phyloP scores from a whole-genome alignment of 1,140 invertebrate species.

The Muscidifurax raptorellus region DNA sequence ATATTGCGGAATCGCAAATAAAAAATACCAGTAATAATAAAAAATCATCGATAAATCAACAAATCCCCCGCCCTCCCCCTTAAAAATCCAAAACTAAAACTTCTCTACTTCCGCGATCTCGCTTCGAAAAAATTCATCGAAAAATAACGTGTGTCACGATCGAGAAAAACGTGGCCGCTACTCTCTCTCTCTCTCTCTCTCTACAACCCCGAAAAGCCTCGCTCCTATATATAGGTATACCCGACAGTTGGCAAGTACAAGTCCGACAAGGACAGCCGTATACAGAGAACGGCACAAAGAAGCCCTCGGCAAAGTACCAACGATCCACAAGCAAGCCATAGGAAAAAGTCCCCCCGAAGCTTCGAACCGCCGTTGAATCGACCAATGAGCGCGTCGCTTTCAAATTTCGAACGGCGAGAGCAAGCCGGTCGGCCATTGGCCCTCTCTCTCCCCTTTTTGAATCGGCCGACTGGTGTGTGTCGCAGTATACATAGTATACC shows the following conservation, averaged over 20 bases:
- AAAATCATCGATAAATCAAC: too few relatives aligned
- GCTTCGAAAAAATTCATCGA: neutral
- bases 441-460: neutral
- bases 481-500: too few relatives aligned
- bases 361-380: neutral
- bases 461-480: neutral
- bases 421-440: slow-evolving; percentile 39
- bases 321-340: neutral
- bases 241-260: neutral
- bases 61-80: too few relatives aligned
- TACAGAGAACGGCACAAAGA: neutral
- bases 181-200: too few relatives aligned
- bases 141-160: too few relatives aligned
- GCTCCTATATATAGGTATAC: too few relatives aligned
- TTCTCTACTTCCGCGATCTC: neutral
- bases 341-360: neutral
- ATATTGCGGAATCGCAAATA: too few relatives aligned
- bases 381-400: slow-evolving; percentile 7
- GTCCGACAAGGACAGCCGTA: neutral
- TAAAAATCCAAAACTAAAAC: too few relatives aligned
- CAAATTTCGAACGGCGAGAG: neutral
- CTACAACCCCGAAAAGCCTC: neutral
- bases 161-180: neutral
- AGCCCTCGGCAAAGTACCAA: neutral
- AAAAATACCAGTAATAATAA: too few relatives aligned